These are phyloP conservation scores for Tethea ocularis DNA, from an alignment of 2,888 invertebrate genomes.

Conservation along the genomic window DNA sequence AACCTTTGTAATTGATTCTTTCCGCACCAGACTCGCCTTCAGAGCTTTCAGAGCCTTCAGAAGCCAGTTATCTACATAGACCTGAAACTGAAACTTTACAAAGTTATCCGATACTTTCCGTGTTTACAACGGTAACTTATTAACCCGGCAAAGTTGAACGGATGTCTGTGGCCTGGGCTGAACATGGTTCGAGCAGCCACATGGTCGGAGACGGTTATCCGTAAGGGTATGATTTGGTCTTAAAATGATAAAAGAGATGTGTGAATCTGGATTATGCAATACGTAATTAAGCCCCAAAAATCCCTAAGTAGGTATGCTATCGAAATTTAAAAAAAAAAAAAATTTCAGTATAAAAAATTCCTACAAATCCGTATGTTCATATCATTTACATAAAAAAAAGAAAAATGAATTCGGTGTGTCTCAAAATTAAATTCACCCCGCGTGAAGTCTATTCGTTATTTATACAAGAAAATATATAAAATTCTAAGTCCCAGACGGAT, in stretches of 20 bases:
- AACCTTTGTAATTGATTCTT: constrained; percentile 26
- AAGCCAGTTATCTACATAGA: constrained; percentile 23
- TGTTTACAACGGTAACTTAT: constrained; percentile 17
- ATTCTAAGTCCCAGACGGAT: no score
- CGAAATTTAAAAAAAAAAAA: no score
- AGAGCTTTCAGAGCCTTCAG: constrained; percentile 9
- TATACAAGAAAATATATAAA: no score
- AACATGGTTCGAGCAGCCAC: background rate
- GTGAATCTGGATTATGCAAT: background rate
- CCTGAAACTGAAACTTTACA: constrained; percentile 21
- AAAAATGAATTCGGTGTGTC: no score
- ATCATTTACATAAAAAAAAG: no score
- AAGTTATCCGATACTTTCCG: constrained; percentile 29
- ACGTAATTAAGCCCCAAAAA: no score
- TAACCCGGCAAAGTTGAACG: constrained; percentile 3
- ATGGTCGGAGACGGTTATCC: background rate
- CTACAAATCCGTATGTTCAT: no score
- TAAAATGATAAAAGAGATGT: background rate
- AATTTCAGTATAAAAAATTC: no score
- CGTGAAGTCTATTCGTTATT: no score
- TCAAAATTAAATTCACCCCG: no score
- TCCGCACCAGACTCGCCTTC: constrained; percentile 15
- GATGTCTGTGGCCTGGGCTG: background rate
- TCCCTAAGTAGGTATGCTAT: no score
- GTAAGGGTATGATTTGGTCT: background rate